Conservation (phyloP, 2,797 vertebrate species). For the Amazona finschi region DNA sequence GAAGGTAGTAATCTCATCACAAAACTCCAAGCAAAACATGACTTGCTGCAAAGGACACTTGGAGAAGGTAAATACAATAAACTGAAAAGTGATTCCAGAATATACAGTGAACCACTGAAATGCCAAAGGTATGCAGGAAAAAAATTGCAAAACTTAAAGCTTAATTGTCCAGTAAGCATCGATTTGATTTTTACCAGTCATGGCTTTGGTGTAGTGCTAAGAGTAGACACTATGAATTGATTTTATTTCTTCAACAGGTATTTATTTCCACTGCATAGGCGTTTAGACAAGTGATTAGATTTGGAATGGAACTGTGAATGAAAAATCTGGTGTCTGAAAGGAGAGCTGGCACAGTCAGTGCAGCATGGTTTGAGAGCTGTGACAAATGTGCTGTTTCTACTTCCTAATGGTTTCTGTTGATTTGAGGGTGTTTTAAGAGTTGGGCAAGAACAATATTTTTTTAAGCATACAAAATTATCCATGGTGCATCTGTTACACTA, state of each 20-base stretch:
- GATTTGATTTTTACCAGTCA: neutral
- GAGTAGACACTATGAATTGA: neutral
- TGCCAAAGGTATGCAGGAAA: neutral
- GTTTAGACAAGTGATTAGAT: neutral
- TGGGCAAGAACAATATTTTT: neutral
- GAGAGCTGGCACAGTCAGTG: neutral
- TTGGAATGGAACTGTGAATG: neutral
- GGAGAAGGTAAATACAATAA: constrained; percentile 86
- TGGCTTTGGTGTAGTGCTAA: neutral
- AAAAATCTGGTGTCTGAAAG: neutral
- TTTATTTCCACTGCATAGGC: neutral
- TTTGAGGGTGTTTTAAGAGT: neutral
- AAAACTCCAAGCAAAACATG: constrained; percentile 98
- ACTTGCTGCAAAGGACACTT: constrained; percentile 92
- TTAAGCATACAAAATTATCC: neutral
- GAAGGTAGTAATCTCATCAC: constrained; percentile 99
- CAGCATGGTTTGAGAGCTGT: neutral
- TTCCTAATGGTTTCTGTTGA: neutral
- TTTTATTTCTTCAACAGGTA: neutral
- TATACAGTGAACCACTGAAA: neutral
- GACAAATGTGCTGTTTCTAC: neutral
- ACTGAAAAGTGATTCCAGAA: neutral
- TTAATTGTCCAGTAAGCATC: neutral
- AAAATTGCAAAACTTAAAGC: neutral
- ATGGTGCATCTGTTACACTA: neutral